phyloP scores from a whole-genome alignment of 2,888 invertebrate genomes.

The Molanna angustata region DNA sequence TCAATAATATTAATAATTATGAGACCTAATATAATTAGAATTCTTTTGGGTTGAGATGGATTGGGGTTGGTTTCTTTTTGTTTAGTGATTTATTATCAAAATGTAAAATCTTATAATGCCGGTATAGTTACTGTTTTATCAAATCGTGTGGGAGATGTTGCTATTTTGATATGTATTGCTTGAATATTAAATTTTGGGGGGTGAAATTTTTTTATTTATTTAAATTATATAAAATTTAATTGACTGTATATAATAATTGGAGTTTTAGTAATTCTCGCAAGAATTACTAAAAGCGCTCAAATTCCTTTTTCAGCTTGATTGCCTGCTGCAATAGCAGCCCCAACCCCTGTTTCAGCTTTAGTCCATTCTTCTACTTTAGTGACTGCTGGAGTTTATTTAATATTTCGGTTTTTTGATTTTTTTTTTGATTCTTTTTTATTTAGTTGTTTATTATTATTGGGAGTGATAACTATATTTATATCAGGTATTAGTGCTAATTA shows the following conservation, averaged over 20 bases:
- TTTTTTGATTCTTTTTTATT: conserved; percentile 45
- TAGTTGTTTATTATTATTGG: conserved; percentile 54
- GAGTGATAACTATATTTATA: conserved; percentile 59
- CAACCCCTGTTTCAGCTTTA: conserved; percentile 73
- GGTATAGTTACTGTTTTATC: conserved; percentile 69
- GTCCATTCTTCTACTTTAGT: conserved; percentile 79
- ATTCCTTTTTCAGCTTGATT: conserved; percentile 77
- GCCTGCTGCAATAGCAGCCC: conserved; percentile 73
- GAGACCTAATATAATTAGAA: conserved; percentile 66
- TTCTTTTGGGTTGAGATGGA: conserved; percentile 72
- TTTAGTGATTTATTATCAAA: conserved; percentile 71
- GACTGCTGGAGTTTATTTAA: conserved; percentile 71
- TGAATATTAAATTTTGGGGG: conserved; percentile 56
- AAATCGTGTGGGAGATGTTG: conserved; percentile 72
- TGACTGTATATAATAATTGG: conserved; percentile 46
- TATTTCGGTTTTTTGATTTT: conserved; percentile 65
- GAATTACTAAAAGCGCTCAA: conserved; percentile 76
- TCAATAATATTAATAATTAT: conserved; percentile 68
- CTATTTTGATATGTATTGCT: conserved; percentile 60
- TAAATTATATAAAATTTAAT: conserved; percentile 45
- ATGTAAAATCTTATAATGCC: conserved; percentile 64
- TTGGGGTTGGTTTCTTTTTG: conserved; percentile 70
- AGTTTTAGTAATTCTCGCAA: conserved; percentile 52
- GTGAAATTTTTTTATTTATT: conserved; percentile 55
- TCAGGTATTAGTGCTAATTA: conserved; percentile 59